A percentile compares a stretch with the other conserved stretches of the same genome.
These are phyloP conservation scores for Labeo rohita DNA, from an alignment of 2,113 vertebrate species.

Conservation along the genomic window DNA sequence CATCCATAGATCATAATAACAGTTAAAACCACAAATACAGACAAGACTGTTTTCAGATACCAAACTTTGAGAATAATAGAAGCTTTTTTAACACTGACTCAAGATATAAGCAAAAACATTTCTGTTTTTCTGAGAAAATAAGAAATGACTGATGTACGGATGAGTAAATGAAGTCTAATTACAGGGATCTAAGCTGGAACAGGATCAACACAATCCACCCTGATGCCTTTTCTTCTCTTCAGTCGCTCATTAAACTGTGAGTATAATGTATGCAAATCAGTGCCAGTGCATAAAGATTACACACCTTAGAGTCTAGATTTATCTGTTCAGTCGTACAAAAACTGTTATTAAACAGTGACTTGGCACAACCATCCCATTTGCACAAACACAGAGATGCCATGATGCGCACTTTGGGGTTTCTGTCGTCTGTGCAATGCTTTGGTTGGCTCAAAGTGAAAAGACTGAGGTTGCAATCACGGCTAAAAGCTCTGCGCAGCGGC, in stretches of 20 bases:
- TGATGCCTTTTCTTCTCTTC: conserved; percentile 86
- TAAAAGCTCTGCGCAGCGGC: background rate
- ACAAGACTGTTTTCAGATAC: background rate
- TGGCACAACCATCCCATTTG: background rate
- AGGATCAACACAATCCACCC: conserved; percentile 85
- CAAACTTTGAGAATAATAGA: background rate
- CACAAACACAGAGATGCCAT: conserved; percentile 13
- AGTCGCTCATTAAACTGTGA: conserved; percentile 91
- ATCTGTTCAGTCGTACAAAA: background rate
- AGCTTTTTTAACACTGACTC: background rate
- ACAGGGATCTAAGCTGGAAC: conserved; percentile 93
- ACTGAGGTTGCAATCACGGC: background rate
- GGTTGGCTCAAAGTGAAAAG: conserved; percentile 15
- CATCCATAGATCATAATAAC: no score
- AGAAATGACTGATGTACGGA: background rate
- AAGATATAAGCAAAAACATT: background rate
- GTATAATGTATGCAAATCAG: conserved; percentile 59
- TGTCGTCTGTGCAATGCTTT: background rate
- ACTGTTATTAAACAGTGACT: background rate
- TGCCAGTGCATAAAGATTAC: background rate
- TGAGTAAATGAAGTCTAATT: conserved; percentile 36
- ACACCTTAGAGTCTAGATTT: background rate
- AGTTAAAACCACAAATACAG: no score
- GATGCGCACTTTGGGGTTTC: background rate
- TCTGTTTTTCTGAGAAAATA: background rate